Base-by-base conservation (phyloP, 23 tunicate genomes). In the Oikopleura dioica region DNA sequence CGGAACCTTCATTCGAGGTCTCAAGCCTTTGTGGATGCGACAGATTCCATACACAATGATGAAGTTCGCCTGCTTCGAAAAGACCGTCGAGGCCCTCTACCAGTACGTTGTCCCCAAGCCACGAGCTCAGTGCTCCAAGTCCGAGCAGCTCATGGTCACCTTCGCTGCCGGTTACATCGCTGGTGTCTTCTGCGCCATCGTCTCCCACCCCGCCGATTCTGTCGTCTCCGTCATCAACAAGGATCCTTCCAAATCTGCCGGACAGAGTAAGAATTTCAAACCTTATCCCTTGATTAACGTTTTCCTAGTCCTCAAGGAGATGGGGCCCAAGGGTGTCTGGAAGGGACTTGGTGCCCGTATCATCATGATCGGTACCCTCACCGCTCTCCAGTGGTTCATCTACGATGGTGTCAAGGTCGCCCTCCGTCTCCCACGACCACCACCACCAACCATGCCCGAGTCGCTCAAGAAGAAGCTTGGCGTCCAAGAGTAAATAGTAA, bases 361-460 rank as follows among this genome's bases (percentile, higher is more conserved):
- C 81, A 78, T 92, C 77, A 92, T 92, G 99, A 92, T 92, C 36
- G 99, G 99, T 83, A 92, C 99, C 35, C 79, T 92, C 0, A 92
- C 99, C 37, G 99, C 99, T 79, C 85, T 92, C n/a, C 99, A 92
- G 68, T 92, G 99, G 99, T 92, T 92, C 83, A 92, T 92, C 78
- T 92, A 92, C 78, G 99, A 92, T 79, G 87, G 95, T 12, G 99
- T 92, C 38, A 92, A 92, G 81, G 99, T 92, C 68, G 87, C 83
- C 78, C 87, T 92, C 95, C 80, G 82, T 12, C 81, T 92, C 12
- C 99, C 99, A 1, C 80, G 99, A 76, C 99, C 99, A 4, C 99
- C 99, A 29, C 99, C 99, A 76, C 99, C 99, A 78, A 82, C 78
- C 44, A 92, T 92, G 99, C 99, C 99, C 50, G 99, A 78, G 38